phyloP scores from a whole-genome alignment of 2,888 invertebrate species.

The Tenodera sinensis region DNA sequence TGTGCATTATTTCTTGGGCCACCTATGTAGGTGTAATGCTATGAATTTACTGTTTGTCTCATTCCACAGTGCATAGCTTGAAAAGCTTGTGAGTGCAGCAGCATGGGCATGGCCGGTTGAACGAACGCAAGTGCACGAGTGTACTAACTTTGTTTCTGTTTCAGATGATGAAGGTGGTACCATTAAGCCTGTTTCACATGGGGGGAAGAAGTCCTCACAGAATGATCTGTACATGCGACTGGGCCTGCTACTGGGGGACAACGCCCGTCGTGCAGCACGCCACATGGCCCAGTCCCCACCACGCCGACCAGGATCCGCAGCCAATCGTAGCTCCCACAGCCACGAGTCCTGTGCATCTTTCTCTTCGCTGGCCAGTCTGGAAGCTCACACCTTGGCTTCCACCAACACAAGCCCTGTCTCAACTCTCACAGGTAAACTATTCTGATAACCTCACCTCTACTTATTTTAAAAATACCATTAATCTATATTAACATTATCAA shows the following conservation, averaged over 20 bases:
- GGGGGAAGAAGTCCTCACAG: conserved; percentile 54
- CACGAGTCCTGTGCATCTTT: conserved; percentile 48
- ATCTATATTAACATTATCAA: too few species aligned
- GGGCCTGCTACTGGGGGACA: conserved; percentile 74
- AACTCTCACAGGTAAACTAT: conserved; percentile 64
- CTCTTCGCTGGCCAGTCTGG: conserved; percentile 54
- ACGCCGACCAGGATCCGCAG: conserved; percentile 16
- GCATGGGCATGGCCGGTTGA: neutral
- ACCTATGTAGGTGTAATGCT: too few species aligned
- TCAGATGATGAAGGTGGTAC: conserved; percentile 71
- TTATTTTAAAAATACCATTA: too few species aligned
- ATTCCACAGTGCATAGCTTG: too few species aligned
- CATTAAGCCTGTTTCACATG: conserved; percentile 53
- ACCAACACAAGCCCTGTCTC: conserved; percentile 88
- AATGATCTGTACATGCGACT: conserved; percentile 80
- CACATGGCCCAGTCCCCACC: conserved; percentile 49
- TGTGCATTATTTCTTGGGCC: too few species aligned
- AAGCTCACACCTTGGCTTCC: conserved; percentile 65
- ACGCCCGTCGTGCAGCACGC: conserved; percentile 49
- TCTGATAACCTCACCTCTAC: too few species aligned
- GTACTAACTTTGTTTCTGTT: neutral
- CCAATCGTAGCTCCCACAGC: conserved; percentile 38
- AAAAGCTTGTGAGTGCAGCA: neutral
- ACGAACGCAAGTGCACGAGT: neutral
- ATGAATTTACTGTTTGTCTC: too few species aligned